A percentile compares a stretch with the other conserved stretches of the same genome.
phyloP scores from a whole-genome alignment of 2,888 invertebrate genomes.

The Aphidius colemani region DNA sequence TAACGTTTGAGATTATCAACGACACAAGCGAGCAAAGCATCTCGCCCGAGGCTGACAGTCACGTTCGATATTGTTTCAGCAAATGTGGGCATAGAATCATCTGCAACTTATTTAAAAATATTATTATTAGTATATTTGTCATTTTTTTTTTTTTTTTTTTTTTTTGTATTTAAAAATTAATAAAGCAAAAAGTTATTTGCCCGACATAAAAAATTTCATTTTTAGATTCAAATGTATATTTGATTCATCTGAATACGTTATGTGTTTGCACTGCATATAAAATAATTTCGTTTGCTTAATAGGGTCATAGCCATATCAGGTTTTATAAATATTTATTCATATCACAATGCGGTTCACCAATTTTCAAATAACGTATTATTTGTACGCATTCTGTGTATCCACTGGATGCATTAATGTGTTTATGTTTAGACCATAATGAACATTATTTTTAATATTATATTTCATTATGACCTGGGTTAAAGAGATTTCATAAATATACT shows the following conservation, averaged over 20 bases:
- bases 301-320: constrained; percentile 30
- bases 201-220: too few relatives aligned
- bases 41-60: constrained; percentile 84
- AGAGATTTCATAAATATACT: too few relatives aligned
- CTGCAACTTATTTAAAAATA: constrained; percentile 56
- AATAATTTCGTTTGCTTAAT: too few relatives aligned
- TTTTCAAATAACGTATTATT: not conserved
- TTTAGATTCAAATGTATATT: too few relatives aligned
- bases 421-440: too few relatives aligned
- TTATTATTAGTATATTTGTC: constrained; percentile 33
- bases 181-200: too few relatives aligned
- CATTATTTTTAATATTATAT: too few relatives aligned
- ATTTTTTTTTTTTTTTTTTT: not conserved
- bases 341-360: constrained; percentile 3
- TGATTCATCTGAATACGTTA: too few relatives aligned
- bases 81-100: constrained; percentile 77
- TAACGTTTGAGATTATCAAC: constrained; percentile 86
- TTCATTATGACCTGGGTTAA: too few relatives aligned
- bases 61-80: constrained; percentile 89
- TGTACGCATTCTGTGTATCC: too few relatives aligned
- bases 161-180: not conserved
- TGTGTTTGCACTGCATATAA: too few relatives aligned
- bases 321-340: constrained; percentile 27
- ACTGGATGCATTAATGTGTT: too few relatives aligned
- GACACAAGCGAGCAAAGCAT: constrained; percentile 85